Percentiles rank a stretch among this genome's conserved stretches.
Conservation (phyloP, 2,888 invertebrate species). For the Andrena bucephala region DNA sequence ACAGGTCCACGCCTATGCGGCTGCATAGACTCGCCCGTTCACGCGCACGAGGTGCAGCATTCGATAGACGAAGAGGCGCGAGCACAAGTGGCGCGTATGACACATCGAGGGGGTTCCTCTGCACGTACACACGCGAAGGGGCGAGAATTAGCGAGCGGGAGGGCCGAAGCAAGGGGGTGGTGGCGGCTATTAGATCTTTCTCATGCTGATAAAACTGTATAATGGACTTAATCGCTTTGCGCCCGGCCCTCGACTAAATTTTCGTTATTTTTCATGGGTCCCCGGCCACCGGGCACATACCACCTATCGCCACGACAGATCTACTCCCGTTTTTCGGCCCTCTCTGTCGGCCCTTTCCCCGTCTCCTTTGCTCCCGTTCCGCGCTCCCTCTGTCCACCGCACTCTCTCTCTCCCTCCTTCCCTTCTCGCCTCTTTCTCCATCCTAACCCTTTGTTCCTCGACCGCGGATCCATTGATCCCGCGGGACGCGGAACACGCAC, state of each 20-base stretch:
- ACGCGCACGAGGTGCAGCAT: constrained; percentile 11
- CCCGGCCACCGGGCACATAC: constrained; percentile 70
- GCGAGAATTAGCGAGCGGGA: constrained; percentile 70
- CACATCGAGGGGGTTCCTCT: constrained; percentile 71
- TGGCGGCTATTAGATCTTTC: constrained; percentile 83
- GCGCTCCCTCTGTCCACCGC: too few relatives aligned
- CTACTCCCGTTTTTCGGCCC: constrained; percentile 70
- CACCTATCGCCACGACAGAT: constrained; percentile 78
- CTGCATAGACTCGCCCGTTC: not conserved
- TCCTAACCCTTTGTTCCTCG: constrained; percentile 63
- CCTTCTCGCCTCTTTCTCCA: constrained; percentile 52
- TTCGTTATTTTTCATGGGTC: constrained; percentile 84
- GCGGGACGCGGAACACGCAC: constrained; percentile 69
- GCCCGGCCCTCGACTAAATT: constrained; percentile 80
- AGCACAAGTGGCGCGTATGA: constrained; percentile 81
- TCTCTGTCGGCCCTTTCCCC: constrained; percentile 45
- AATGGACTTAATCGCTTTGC: constrained; percentile 84
- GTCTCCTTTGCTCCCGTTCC: constrained; percentile 45
- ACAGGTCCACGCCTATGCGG: constrained; percentile 33
- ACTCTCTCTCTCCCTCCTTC: constrained; percentile 40
- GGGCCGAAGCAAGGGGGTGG: constrained; percentile 60
- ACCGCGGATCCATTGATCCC: constrained; percentile 72
- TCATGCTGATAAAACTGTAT: constrained; percentile 84
- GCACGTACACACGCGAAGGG: constrained; percentile 47
- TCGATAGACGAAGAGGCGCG: constrained; percentile 64